phyloP scores from a whole-genome alignment of 2,888 invertebrate genomes.

The Buathra laborator region DNA sequence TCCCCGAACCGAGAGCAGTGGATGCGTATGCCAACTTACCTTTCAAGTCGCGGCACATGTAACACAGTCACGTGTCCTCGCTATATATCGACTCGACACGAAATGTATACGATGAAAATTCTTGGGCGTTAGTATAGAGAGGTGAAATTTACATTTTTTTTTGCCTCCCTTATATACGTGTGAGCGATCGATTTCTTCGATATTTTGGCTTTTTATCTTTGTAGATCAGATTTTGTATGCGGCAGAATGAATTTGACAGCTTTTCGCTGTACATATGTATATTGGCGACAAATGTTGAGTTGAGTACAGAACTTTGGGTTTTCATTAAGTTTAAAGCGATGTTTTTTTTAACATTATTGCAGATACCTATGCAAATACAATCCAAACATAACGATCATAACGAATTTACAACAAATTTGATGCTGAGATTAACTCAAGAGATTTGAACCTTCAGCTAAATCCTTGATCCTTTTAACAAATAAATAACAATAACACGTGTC shows the following conservation, averaged over 20 bases:
- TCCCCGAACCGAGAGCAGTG: background rate
- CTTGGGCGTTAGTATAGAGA: background rate
- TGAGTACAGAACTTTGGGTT: no score
- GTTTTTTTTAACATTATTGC: no score
- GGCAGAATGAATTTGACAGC: no score
- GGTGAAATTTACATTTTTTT: background rate
- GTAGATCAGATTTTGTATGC: no score
- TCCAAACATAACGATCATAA: background rate
- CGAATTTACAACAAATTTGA: background rate
- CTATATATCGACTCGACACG: background rate
- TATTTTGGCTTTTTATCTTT: background rate
- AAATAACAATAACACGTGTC: background rate
- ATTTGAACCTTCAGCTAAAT: background rate
- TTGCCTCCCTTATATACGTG: background rate
- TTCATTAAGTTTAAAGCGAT: no score
- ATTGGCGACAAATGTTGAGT: no score
- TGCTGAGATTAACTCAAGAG: background rate
- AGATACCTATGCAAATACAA: no score
- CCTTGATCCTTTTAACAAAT: background rate
- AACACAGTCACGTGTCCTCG: conserved; percentile 5
- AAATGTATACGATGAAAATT: background rate
- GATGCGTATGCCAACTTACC: conserved; percentile 18
- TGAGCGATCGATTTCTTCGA: background rate
- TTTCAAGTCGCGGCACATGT: background rate
- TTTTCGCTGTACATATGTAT: no score